Evolutionary conservation across 1,140 invertebrate genomes (phyloP).

Genomic region (Procambarus virginalis): DNA sequence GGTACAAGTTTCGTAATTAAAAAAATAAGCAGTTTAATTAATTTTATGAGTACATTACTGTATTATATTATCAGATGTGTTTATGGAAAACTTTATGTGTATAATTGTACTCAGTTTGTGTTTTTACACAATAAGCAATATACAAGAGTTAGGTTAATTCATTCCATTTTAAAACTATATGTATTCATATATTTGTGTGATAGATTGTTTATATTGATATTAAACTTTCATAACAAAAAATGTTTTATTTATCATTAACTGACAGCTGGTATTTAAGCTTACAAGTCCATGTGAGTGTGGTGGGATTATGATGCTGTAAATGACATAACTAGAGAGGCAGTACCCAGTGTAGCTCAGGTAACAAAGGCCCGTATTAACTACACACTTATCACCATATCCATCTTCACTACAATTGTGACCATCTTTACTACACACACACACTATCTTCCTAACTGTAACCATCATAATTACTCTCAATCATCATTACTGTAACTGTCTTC

Average conservation of each 20-base stretch:
- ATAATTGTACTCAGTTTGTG: background rate
- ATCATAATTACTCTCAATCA: no score
- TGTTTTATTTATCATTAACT: background rate
- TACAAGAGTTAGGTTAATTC: background rate
- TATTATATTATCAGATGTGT: background rate
- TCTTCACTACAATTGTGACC: no score
- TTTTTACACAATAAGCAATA: background rate
- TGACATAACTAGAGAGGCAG: no score
- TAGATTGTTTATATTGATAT: conserved; percentile 1
- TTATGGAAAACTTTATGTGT: background rate
- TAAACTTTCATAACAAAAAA: background rate
- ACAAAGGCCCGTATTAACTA: no score
- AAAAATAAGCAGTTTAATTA: background rate
- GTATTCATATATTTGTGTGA: background rate
- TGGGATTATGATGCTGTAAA: no score
- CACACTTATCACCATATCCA: no score
- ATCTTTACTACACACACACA: no score
- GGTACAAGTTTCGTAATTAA: background rate
- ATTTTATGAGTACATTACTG: background rate
- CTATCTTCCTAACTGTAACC: no score
- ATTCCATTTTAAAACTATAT: background rate
- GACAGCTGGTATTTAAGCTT: no score
- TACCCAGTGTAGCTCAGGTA: no score
- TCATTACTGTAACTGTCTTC: no score
- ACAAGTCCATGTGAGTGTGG: no score